Percentiles rank a stretch among this genome's conserved stretches.
phyloP scores from a whole-genome alignment of 1,140 invertebrate species.

The Phenacoccus solenopsis region DNA sequence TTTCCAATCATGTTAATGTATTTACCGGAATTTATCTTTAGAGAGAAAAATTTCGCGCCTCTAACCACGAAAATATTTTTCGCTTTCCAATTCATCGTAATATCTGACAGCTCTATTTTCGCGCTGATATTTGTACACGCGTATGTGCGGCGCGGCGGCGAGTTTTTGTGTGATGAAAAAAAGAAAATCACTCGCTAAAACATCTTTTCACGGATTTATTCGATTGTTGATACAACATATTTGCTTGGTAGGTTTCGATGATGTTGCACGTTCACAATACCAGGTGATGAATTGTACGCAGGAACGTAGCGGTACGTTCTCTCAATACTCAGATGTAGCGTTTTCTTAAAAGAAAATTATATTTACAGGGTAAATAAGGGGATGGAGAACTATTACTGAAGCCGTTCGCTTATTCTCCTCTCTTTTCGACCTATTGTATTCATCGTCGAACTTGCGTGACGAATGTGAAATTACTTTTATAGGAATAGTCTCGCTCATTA shows the following conservation, averaged over 20 bases:
- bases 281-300: not conserved
- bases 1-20: not conserved
- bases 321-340: not conserved
- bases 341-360: not conserved
- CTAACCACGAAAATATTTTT: not conserved
- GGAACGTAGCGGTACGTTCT: not conserved
- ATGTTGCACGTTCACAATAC: not conserved
- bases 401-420: not conserved
- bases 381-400: not conserved
- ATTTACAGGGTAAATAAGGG: not conserved
- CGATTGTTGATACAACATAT: not conserved
- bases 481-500: too few species aligned
- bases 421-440: not conserved
- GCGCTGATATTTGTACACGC: not conserved
- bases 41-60: not conserved
- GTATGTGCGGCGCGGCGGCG: not conserved
- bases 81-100: not conserved
- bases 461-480: too few species aligned
- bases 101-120: not conserved
- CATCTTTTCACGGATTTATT: not conserved
- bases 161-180: not conserved
- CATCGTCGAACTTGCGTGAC: too few species aligned
- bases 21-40: too few species aligned
- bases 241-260: constrained; percentile 1
- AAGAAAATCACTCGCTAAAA: not conserved